Evolutionary conservation across 2,888 invertebrate genomes (phyloP), one percentile per base, ranked within the genome.

Genomic region (Tolmerus cingulatus): DNA sequence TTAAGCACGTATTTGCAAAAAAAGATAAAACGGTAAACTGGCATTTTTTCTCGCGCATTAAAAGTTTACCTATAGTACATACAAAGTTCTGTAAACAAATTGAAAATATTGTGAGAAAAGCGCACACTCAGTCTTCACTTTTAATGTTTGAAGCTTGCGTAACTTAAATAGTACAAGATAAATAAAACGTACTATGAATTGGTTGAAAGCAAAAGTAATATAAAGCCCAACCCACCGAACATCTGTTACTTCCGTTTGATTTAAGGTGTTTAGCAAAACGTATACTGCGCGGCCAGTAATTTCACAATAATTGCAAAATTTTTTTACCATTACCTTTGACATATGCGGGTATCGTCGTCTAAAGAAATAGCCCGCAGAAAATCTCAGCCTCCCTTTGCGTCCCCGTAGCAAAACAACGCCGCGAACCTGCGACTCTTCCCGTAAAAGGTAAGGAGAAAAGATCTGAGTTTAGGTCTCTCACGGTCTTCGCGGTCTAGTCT

Each of bases 371-470:
- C 81, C 81, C 55, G 55, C 81, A 81, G 81, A 55, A 51, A 81
- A 16, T n/a, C 27, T 79, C 55, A 8, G 27, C 12, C 27, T 76
- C 37, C 76, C 76, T 40, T 40, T 5, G 76, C 37, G 9, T 19
- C 78, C 43, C 23, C 30, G 40, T 16, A 55, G 9, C 27, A 55
- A 87, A 66, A 27, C 30, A 37, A 30, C 74, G 79, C 46, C 78
- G 43, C 40, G 82, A 87, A 86, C 87, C 77, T 81, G 79, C 86
- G 55, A 87, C 84, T 87, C 87, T 86, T 40, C 87, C 87, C 87
- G 82, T 88, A 86, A 88, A 86, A 27, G 81, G 86, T 86, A 86
- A 88, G 78, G 66, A 86, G 74, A 86, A 86, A 86, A 82, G 86
- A 82, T 34, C 40, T 66, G 40, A 86, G 74, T 46, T 77, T 85